Evolutionary conservation across 2,113 vertebrate genomes (phyloP).

Genomic region (Polypterus bichir): DNA sequence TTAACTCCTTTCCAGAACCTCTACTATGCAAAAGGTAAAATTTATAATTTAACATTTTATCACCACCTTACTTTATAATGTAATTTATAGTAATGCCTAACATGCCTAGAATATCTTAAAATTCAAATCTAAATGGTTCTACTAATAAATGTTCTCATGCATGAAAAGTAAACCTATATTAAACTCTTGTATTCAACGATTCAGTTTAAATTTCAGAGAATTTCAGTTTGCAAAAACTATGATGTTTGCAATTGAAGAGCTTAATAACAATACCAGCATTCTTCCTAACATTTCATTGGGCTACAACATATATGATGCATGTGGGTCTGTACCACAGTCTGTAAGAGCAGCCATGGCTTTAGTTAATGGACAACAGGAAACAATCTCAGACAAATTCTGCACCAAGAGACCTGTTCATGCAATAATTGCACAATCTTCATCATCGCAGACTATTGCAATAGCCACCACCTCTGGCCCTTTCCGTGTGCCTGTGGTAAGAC

Average conservation of each 20-base stretch:
- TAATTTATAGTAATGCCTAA: too few relatives aligned
- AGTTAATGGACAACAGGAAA: background rate
- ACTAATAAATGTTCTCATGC: too few relatives aligned
- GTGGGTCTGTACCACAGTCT: constrained; percentile 1
- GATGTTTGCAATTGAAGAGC: constrained; percentile 15
- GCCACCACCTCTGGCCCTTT: constrained; percentile 6
- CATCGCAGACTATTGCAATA: constrained; percentile 6
- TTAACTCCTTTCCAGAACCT: too few relatives aligned
- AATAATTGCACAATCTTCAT: constrained; percentile 8
- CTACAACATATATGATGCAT: constrained; percentile 13
- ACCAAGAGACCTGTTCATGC: constrained; percentile 5
- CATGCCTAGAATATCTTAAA: too few relatives aligned
- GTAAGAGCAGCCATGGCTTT: constrained; percentile 1
- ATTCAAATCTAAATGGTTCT: too few relatives aligned
- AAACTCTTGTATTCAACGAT: too few relatives aligned
- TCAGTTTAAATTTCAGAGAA: constrained; percentile 11
- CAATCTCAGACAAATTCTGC: background rate
- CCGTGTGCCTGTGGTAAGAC: constrained; percentile 10
- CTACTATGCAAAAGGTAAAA: too few relatives aligned
- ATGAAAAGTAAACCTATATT: too few relatives aligned
- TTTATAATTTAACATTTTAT: too few relatives aligned
- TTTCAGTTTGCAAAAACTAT: constrained; percentile 11
- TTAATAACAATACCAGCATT: constrained; percentile 7
- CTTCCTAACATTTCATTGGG: constrained; percentile 12
- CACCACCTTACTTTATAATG: too few relatives aligned